These are phyloP conservation scores for Drosophila rufa DNA, from an alignment of 1,140 invertebrate species.

Conservation along the genomic window DNA sequence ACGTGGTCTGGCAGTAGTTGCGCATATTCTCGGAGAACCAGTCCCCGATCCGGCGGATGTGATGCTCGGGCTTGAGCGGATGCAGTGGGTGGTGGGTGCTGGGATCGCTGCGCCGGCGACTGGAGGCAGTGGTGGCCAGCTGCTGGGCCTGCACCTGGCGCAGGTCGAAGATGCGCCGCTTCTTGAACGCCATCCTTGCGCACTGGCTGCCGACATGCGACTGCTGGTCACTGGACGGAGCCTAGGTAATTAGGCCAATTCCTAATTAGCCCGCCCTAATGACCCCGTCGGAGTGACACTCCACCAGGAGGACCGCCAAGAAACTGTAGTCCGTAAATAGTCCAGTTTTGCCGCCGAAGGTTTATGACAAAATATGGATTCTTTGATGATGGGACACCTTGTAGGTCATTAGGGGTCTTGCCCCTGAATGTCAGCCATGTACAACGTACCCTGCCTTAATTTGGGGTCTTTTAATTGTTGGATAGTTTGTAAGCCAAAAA, in stretches of 20 bases:
- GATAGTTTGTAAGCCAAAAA: no score
- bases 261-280: conserved; percentile 63
- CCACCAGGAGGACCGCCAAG: conserved; percentile 87
- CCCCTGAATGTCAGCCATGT: conserved; percentile 82
- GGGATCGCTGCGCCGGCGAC: conserved; percentile 3
- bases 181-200: conserved; percentile 64
- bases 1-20: conserved; percentile 85
- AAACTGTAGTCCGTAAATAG: conserved; percentile 89
- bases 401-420: conserved; percentile 47
- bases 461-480: no score
- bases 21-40: conserved; percentile 77
- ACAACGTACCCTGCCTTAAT: conserved; percentile 78
- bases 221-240: conserved; percentile 9
- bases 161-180: conserved; percentile 70
- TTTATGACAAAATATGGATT: conserved; percentile 84
- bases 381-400: conserved; percentile 4
- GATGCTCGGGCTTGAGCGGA: neutral
- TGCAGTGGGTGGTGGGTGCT: neutral
- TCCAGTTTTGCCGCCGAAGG: conserved; percentile 88
- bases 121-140: conserved; percentile 5
- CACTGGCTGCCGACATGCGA: neutral
- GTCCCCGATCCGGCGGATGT: conserved; percentile 32
- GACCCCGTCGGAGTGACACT: conserved; percentile 13
- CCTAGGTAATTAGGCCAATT: conserved; percentile 16
- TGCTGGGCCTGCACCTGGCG: conserved; percentile 61